These are phyloP conservation scores for Chionomys nivalis DNA, from an alignment of 2,113 vertebrate genomes.

Conservation along the genomic window DNA sequence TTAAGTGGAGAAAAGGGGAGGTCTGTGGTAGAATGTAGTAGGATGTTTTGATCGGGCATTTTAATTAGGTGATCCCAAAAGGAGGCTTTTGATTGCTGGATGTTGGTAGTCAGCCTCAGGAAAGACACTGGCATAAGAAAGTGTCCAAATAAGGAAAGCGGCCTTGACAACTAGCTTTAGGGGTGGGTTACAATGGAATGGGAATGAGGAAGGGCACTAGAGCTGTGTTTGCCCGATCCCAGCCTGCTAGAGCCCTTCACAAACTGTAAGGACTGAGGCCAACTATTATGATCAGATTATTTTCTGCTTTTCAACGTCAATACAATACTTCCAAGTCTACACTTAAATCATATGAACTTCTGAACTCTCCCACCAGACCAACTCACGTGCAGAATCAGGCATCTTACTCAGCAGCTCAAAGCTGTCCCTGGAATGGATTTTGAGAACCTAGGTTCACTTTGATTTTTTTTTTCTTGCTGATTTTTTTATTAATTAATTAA, in stretches of 20 bases:
- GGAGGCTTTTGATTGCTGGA: neutral
- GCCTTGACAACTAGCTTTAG: neutral
- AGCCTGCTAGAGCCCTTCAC: neutral
- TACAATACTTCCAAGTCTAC: neutral
- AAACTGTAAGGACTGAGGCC: neutral
- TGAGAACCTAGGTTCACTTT: neutral
- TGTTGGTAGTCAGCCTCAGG: neutral
- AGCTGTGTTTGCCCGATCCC: neutral
- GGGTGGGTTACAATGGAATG: neutral
- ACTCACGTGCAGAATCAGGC: neutral
- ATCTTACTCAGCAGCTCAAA: neutral
- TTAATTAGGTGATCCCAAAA: neutral
- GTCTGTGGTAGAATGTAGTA: neutral
- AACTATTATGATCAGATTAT: neutral
- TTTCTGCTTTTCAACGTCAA: neutral
- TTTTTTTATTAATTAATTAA: too few relatives aligned
- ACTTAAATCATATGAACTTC: neutral
- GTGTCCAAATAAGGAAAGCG: neutral
- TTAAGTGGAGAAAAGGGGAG: neutral
- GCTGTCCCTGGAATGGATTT: too few relatives aligned
- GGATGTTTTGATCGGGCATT: neutral
- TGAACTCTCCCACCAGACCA: neutral
- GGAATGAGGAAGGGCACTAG: neutral
- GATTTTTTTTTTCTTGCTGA: too few relatives aligned
- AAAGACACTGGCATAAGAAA: neutral